Evolutionary conservation across 2,797 vertebrate genomes (phyloP), one percentile per base, ranked within the genome.

Genomic region (Melopsittacus undulatus): DNA sequence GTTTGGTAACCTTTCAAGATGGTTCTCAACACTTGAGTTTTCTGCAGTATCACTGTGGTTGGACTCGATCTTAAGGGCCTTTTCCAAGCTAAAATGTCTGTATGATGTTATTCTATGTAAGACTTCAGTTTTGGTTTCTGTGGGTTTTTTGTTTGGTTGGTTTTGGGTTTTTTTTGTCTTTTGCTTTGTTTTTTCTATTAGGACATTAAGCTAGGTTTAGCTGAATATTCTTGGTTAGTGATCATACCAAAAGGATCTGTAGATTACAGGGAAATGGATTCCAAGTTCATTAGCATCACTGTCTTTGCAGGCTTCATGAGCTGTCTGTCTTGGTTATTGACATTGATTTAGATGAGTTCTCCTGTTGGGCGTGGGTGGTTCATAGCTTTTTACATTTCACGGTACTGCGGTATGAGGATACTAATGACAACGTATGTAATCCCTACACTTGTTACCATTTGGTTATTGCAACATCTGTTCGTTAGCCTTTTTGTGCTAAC

Each of bases 401-500:
- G 77, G 38, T 59, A 69, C 11, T 18, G 84, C 59, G 83, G 70
- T 93, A 66, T 73, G 40, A 54, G 68, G 83, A 63, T 91, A 63
- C 61, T 78, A 84, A 90, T 94, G 74, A 95, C 83, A 30, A 40
- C 21, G 67, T 78, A 54, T 1, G 23, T 63, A 56, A 52, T 42
- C 7, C 7, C 7, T 26, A 21, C 10, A 18, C 34, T 80, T 76
- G 74, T 78, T 92, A 34, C 87, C 27, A 45, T 90, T 96, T 85
- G 75, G 57, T 87, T 95, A 78, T 67, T 82, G 30, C 38, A 16
- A 24, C 81, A 73, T 96, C 29, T 59, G 16, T 76, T 92, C 91
- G 64, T 81, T 87, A 64, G 43, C 75, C 57, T 93, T 77, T 94
- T 92, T 92, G 69, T 30, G 7, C 94, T 97, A 79, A 79, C 75